Base-by-base conservation (phyloP, 2,888 invertebrate genomes). In the Tromatobia lineatoria region DNA sequence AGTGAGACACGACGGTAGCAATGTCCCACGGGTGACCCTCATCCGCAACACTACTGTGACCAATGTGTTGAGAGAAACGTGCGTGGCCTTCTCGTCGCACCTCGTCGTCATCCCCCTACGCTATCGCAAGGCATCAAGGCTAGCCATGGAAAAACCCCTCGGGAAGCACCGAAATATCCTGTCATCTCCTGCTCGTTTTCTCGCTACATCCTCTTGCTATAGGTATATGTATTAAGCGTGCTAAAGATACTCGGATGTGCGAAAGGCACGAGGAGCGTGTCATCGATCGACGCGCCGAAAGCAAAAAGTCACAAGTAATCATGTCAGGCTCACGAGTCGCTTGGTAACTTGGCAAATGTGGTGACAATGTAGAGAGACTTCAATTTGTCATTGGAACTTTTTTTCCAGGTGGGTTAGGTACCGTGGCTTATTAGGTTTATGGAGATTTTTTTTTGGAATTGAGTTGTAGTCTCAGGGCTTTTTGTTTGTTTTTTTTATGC, bases 11-110 rank as follows among this genome's bases (percentile, higher is more conserved):
- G 69, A n/a, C 45, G 71, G 45, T 76, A 87, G 75, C 86, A 86
- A 71, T 82, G 86, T 91, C 91, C 90, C 91, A 87, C 59, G 91
- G 88, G 90, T 88, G 82, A 89, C 87, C 86, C 87, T 86, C 89
- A 84, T 86, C 71, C 81, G 0, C 38, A 52, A 71, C 23, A 79
- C 64, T 81, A 64, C 34, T 34, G 8, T n/a, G 79, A 57, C 64
- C 86, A 85, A 89, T 90, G 89, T 88, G 89, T 87, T 86, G 29
- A 73, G 71, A 57, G 59, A 82, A 82, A 73, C 50, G 77, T 59
- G 59, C 29, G 59, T 70, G 70, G 64, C 71, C 15, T 29, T n/a
- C 64, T 34, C 89, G 90, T 90, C 90, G 91, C 89, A 85, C 86
- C 86, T 81, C 89, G 90, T 89, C 89, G 85, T 89, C 87, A 87